Percentiles rank a stretch among this genome's conserved stretches.
Conservation (phyloP, 2,888 invertebrate species). For the Hecatera dysodea region DNA sequence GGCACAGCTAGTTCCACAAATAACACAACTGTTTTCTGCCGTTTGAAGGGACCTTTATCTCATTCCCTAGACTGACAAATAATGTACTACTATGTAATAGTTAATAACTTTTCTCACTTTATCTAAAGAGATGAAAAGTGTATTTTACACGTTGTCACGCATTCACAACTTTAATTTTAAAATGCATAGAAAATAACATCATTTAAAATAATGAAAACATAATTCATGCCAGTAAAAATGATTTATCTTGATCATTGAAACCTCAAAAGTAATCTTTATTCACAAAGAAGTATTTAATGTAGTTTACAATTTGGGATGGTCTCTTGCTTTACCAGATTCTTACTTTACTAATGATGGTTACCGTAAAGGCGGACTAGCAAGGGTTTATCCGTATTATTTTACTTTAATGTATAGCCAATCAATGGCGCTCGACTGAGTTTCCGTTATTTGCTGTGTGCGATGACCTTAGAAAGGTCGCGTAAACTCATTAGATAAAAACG, state of each 20-base stretch:
- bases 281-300: no score
- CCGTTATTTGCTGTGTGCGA: no score
- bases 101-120: slow-evolving; percentile 4
- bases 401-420: no score
- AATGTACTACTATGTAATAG: not conserved
- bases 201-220: not conserved
- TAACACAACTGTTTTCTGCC: not conserved
- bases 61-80: slow-evolving; percentile 9
- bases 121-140: not conserved
- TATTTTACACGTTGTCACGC: slow-evolving; percentile 1
- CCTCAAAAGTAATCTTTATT: no score
- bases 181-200: not conserved
- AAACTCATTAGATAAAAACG: not conserved
- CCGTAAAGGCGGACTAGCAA: no score
- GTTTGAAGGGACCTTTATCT: slow-evolving; percentile 9
- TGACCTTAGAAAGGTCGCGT: not conserved
- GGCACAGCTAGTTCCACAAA: slow-evolving; percentile 1
- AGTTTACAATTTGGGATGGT: no score
- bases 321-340: no score
- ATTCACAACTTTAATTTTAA: slow-evolving; percentile 3
- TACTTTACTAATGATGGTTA: no score
- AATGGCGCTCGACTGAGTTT: no score
- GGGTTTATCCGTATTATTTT: no score
- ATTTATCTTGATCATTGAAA: no score
- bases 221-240: not conserved